A percentile compares a stretch with the other conserved stretches of the same genome.
These are phyloP conservation scores for Umimayanthus chanpuru DNA, from an alignment of 92 coral and sea anemone genomes.

Conservation along the genomic window DNA sequence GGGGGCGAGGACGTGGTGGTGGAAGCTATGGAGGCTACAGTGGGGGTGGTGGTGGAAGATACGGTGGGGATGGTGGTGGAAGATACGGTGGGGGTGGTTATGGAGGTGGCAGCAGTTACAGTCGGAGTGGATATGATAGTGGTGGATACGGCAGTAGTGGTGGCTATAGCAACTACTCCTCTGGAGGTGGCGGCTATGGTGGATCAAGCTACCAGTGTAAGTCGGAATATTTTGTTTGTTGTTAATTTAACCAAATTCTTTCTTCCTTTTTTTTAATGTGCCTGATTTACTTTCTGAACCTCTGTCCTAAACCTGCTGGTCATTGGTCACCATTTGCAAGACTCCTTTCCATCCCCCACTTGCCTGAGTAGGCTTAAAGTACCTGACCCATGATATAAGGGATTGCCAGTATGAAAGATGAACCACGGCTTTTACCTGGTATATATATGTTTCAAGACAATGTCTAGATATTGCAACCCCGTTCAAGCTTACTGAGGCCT, in stretches of 20 bases:
- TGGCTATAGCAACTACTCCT: background rate
- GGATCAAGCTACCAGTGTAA: conserved; percentile 10
- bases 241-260: background rate
- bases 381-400: too few relatives aligned
- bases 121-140: background rate
- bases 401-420: too few relatives aligned
- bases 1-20: conserved; percentile 5
- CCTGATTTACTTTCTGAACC: background rate
- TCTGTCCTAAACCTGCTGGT: background rate
- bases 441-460: too few relatives aligned
- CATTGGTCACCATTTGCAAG: background rate
- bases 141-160: background rate
- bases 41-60: conserved; percentile 23
- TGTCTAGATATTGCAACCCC: too few relatives aligned
- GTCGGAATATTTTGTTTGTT: background rate
- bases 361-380: too few relatives aligned
- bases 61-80: background rate
- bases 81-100: conserved; percentile 4
- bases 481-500: too few relatives aligned
- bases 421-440: too few relatives aligned
- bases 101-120: background rate
- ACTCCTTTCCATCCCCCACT: background rate
- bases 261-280: too few relatives aligned
- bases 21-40: background rate
- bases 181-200: background rate